phyloP scores from a whole-genome alignment of 2,113 vertebrate species.

The Eupsittula cactorum region DNA sequence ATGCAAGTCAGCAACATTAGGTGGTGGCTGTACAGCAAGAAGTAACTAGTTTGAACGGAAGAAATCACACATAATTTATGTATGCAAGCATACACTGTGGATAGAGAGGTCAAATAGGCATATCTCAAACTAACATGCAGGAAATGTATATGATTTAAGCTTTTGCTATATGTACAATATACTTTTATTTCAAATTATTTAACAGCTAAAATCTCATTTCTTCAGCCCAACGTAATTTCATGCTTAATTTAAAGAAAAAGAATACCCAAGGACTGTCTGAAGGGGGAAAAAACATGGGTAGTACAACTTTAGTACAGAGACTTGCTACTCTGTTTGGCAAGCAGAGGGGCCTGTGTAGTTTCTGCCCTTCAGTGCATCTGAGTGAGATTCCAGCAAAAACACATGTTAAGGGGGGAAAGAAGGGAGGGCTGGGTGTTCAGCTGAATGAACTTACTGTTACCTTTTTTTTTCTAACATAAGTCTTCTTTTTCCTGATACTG shows the following conservation, averaged over 20 bases:
- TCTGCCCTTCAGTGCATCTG: conserved; percentile 61
- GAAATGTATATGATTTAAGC: conserved; percentile 43
- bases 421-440: conserved; percentile 59
- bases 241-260: conserved; percentile 71
- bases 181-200: conserved; percentile 63
- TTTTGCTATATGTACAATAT: conserved; percentile 52
- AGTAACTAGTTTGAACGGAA: neutral
- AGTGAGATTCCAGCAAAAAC: conserved; percentile 75
- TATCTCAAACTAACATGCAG: conserved; percentile 58
- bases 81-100: neutral
- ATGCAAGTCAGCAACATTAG: neutral
- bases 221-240: conserved; percentile 68
- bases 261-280: conserved; percentile 57
- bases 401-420: conserved; percentile 52
- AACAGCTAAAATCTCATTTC: conserved; percentile 71
- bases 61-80: neutral
- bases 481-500: conserved; percentile 92
- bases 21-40: neutral
- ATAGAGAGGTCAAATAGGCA: neutral
- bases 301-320: conserved; percentile 45
- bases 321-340: conserved; percentile 59
- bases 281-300: conserved; percentile 39
- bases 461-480: conserved; percentile 81
- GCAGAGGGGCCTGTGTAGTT: conserved; percentile 32
- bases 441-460: conserved; percentile 99